Percentiles rank a stretch among this genome's conserved stretches.
Evolutionary conservation across 2,113 vertebrate genomes (phyloP).

Genomic region (Dissostichus mawsoni): DNA sequence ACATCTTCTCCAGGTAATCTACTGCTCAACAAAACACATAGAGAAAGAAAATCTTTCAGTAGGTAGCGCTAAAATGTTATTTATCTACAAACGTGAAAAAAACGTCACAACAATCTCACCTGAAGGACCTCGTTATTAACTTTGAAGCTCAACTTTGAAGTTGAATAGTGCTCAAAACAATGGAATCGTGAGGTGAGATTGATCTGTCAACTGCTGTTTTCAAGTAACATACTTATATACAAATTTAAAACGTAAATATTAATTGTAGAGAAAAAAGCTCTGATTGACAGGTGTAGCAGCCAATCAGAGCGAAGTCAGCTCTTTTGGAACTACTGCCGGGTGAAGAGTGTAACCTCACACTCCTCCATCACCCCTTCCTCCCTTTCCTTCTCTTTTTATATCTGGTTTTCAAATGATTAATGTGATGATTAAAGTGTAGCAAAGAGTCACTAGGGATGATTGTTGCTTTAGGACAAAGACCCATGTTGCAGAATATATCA

Average conservation of each 20-base stretch:
- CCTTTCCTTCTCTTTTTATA: too few relatives aligned
- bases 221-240: not conserved
- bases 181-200: too few relatives aligned
- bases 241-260: not conserved
- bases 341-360: too few relatives aligned
- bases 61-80: rapidly evolving
- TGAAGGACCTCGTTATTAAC: not conserved
- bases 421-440: too few relatives aligned
- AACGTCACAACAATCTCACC: not conserved
- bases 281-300: constrained; percentile 42
- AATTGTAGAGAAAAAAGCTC: not conserved
- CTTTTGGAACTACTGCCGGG: too few relatives aligned
- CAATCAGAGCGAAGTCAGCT: constrained; percentile 28
- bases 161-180: too few relatives aligned
- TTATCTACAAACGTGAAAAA: not conserved
- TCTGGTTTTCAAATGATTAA: too few relatives aligned
- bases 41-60: constrained; percentile 3
- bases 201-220: too few relatives aligned
- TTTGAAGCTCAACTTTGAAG: not conserved
- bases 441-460: constrained; percentile 32
- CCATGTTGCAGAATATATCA: not conserved
- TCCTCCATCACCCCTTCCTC: too few relatives aligned
- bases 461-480: not conserved
- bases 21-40: constrained; percentile 67
- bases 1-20: constrained; percentile 87